Evolutionary conservation across 2,113 vertebrate genomes (phyloP), one percentile per base, ranked within the genome.

Genomic region (Xyrauchen texanus): DNA sequence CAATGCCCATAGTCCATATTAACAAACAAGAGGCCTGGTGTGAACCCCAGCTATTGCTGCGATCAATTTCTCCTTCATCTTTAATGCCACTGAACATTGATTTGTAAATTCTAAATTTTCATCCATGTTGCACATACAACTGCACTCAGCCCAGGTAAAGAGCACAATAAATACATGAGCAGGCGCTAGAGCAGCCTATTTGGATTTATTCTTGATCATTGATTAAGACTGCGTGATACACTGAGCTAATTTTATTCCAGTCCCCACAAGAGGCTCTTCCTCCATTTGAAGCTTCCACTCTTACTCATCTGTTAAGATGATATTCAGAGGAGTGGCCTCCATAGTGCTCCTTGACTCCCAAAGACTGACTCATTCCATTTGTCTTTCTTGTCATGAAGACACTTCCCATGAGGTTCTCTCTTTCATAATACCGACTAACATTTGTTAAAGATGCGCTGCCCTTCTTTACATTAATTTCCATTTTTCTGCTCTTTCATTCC

Each of bases 21-120:
- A 76, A 52, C 72, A 69, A 60, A 64, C 51, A 77, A 34, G 61
- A 63, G n/a, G 62, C 78, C 77, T 49, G 57, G 16, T 53, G 60
- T 47, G 68, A 75, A 79, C 52, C 65, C 49, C 8, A 46, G 63
- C 34, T 6, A 10, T 65, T 45, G 15, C 51, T 16, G 15, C 44
- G 62, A 64, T 61, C 70, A 79, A 63, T 64, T 49, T 53, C 1
- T 61, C 34, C 61, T 15, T 45, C 21, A 34, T 34, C 12, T 82
- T 11, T 42, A 66, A 57, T 55, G 45, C 57, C 61, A 16, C 52
- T 62, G 4, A 53, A 57, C 8, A 60, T 53, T 69, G 51, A 69
- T 63, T 68, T 52, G 7, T 42, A 79, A 70, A 52, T 45, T 10
- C 11, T 46, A 34, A 45, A 66, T 49, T n/a, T 69, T 53, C 67